phyloP scores from a whole-genome alignment of 2,113 vertebrate genomes.

The Cardinalis cardinalis region DNA sequence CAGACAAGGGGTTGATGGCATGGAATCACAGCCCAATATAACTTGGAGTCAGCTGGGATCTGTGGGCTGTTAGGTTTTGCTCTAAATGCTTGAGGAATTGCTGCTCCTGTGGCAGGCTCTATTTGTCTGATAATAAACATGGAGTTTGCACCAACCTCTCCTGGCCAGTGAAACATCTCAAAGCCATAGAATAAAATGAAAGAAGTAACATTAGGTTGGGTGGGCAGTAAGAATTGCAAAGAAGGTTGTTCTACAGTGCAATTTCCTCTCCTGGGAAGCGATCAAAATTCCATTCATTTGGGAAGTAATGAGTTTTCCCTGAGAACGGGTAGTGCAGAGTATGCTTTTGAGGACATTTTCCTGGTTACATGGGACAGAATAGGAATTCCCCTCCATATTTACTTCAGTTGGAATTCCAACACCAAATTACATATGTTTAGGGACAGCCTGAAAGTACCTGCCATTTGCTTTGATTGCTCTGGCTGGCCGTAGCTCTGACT shows the following conservation, averaged over 20 bases:
- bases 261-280: rapidly evolving
- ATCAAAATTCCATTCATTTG: background rate
- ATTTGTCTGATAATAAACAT: background rate
- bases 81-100: background rate
- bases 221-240: background rate
- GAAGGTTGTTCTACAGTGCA: background rate
- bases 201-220: background rate
- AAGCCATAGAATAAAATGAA: background rate
- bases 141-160: background rate
- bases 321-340: background rate
- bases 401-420: background rate
- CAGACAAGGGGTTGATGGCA: background rate
- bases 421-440: background rate
- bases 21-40: background rate
- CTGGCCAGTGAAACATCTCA: background rate
- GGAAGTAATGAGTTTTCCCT: background rate
- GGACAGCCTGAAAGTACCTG: background rate
- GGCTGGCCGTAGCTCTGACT: background rate
- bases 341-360: background rate
- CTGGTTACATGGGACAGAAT: background rate
- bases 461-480: background rate
- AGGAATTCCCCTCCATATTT: background rate
- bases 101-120: background rate
- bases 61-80: background rate
- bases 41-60: background rate